Conservation (phyloP, 2,888 invertebrate species). For the Dorcus parallelipipedus region DNA sequence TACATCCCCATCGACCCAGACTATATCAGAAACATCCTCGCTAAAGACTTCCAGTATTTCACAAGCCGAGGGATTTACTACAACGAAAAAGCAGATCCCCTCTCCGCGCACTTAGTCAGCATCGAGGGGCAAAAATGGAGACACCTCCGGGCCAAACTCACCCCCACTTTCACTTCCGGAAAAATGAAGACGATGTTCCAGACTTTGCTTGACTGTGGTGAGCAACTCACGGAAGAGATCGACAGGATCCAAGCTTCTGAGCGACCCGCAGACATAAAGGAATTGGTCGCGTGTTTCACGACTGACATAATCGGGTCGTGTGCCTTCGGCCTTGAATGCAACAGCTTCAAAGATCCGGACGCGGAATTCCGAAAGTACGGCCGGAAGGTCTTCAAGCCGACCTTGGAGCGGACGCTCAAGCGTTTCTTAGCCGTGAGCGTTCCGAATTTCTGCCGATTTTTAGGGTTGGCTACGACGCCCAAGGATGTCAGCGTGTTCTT, state of each 20-base stretch:
- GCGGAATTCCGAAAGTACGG: background rate
- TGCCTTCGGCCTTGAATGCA: slow-evolving; percentile 7
- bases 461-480: background rate
- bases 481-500: background rate
- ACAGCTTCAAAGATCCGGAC: slow-evolving; percentile 21
- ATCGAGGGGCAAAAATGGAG: slow-evolving; percentile 58
- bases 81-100: slow-evolving; percentile 45
- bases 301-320: slow-evolving; percentile 9
- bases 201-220: background rate
- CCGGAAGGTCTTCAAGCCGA: background rate
- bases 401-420: background rate
- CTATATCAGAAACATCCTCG: no score
- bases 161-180: slow-evolving; percentile 23
- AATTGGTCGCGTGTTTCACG: slow-evolving; percentile 3
- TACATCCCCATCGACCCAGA: no score
- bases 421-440: background rate
- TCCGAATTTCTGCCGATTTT: background rate
- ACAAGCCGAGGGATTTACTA: no score
- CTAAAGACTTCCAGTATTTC: no score
- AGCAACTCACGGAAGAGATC: background rate
- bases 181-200: slow-evolving; percentile 11
- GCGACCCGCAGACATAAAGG: background rate
- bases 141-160: slow-evolving; percentile 16
- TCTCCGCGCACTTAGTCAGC: slow-evolving; percentile 57
- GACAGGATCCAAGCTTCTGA: background rate